Evolutionary conservation across 2,797 vertebrate species (phyloP).

Genomic region (Sciaenops ocellatus): DNA sequence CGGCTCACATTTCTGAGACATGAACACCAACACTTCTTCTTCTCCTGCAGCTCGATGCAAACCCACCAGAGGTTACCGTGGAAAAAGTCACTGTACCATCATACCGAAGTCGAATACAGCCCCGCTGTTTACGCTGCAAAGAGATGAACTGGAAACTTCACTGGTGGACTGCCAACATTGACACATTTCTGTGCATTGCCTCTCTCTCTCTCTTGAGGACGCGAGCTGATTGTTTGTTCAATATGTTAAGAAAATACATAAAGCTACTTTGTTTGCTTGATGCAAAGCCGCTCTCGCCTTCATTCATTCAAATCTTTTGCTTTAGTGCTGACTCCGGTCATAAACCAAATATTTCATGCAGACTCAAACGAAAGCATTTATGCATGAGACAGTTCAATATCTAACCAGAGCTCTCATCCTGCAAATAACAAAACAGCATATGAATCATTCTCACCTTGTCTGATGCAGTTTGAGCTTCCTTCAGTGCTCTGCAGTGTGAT

Average conservation of each 20-base stretch:
- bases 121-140: slow-evolving; percentile 49
- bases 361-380: slow-evolving; percentile 25
- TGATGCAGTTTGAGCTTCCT: slow-evolving; percentile 78
- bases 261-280: slow-evolving; percentile 39
- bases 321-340: slow-evolving; percentile 43
- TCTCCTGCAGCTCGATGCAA: slow-evolving; percentile 23
- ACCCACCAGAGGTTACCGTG: slow-evolving; percentile 44
- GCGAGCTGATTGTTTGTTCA: slow-evolving; percentile 4
- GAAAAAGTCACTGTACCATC: slow-evolving; percentile 45
- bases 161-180: slow-evolving; percentile 62
- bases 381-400: slow-evolving; percentile 23
- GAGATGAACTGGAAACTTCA: slow-evolving; percentile 69
- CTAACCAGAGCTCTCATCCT: slow-evolving; percentile 30
- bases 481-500: slow-evolving; percentile 79
- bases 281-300: slow-evolving; percentile 41
- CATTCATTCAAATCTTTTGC: slow-evolving; percentile 41
- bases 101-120: slow-evolving; percentile 38
- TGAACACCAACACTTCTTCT: slow-evolving; percentile 33
- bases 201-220: slow-evolving; percentile 29
- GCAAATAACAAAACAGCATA: slow-evolving; percentile 34
- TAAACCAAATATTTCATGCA: slow-evolving; percentile 44
- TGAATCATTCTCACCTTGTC: slow-evolving; percentile 77
- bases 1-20: slow-evolving; percentile 44
- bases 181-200: slow-evolving; percentile 59
- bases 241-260: slow-evolving; percentile 31